A percentile compares a stretch with the other conserved stretches of the same genome.
These are phyloP conservation scores for Acrobasis consociella DNA, from an alignment of 2,888 invertebrate species.

Conservation along the genomic window DNA sequence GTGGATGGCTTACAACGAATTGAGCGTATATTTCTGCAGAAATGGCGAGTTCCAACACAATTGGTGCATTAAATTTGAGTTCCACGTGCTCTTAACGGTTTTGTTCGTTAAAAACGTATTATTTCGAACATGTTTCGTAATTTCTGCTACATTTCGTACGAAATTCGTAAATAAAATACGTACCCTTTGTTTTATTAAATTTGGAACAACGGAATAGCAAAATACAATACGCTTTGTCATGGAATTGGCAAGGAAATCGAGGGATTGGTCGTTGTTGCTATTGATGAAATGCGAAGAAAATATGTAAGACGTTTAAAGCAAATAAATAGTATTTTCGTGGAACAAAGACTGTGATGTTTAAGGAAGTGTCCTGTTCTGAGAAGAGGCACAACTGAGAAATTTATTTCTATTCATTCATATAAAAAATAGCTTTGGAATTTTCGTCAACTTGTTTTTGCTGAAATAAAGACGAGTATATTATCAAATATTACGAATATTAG, in stretches of 20 bases:
- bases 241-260: slow-evolving; percentile 19
- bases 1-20: slow-evolving; percentile 32
- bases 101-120: slow-evolving; percentile 38
- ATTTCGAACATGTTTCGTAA: slow-evolving; percentile 15
- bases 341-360: no score
- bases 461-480: no score
- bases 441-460: no score
- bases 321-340: no score
- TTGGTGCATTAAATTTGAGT: slow-evolving; percentile 48
- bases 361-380: no score
- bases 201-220: slow-evolving; percentile 5
- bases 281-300: slow-evolving; percentile 1
- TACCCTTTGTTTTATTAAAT: slow-evolving; percentile 13
- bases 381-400: no score
- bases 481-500: no score
- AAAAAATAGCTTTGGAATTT: no score
- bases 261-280: slow-evolving; percentile 7
- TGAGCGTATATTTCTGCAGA: slow-evolving; percentile 45
- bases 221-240: slow-evolving; percentile 20
- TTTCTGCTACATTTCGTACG: slow-evolving; percentile 9
- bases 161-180: slow-evolving; percentile 17
- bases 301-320: background rate
- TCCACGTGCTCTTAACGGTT: slow-evolving; percentile 43
- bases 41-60: slow-evolving; percentile 45
- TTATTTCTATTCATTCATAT: no score